phyloP scores from a whole-genome alignment of 2,888 invertebrate species.

The Asteroscopus sphinx region DNA sequence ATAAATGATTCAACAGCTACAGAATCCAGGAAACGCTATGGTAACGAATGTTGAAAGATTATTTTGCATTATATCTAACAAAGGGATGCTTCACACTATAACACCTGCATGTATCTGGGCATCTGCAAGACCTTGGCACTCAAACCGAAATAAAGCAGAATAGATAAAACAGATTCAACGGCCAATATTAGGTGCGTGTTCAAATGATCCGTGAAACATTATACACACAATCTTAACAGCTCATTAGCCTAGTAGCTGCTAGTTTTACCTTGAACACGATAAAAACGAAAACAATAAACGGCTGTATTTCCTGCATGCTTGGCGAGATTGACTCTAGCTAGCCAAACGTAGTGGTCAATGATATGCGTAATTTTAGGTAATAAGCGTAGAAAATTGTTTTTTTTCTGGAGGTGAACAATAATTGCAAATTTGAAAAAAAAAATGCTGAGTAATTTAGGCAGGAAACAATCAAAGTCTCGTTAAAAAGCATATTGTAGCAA shows the following conservation, averaged over 20 bases:
- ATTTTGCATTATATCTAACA: too few species aligned
- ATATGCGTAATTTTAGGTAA: conserved; percentile 33
- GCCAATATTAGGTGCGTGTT: conserved; percentile 35
- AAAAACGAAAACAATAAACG: conserved; percentile 64
- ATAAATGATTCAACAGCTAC: too few species aligned
- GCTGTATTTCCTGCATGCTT: conserved; percentile 60
- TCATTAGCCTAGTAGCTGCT: conserved; percentile 43
- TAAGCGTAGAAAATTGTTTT: conserved; percentile 33
- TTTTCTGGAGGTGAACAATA: conserved; percentile 15
- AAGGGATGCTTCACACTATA: neutral
- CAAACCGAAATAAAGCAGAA: conserved; percentile 37
- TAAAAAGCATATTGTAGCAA: neutral
- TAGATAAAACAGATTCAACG: conserved; percentile 16
- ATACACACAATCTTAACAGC: conserved; percentile 34
- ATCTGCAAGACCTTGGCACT: conserved; percentile 39
- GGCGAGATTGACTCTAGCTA: conserved; percentile 25
- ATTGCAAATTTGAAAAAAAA: conserved; percentile 2
- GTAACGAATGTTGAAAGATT: too few species aligned
- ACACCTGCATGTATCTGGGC: conserved; percentile 12
- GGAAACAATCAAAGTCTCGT: conserved; percentile 6
- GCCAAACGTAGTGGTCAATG: conserved; percentile 29
- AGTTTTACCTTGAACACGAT: conserved; percentile 57
- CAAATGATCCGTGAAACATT: conserved; percentile 28
- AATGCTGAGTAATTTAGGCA: conserved; percentile 5
- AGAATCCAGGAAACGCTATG: too few species aligned